Percentiles rank a stretch among this genome's conserved stretches.
These are phyloP conservation scores for Amphimallon solstitiale DNA, from an alignment of 2,888 invertebrate species.

Conservation along the genomic window DNA sequence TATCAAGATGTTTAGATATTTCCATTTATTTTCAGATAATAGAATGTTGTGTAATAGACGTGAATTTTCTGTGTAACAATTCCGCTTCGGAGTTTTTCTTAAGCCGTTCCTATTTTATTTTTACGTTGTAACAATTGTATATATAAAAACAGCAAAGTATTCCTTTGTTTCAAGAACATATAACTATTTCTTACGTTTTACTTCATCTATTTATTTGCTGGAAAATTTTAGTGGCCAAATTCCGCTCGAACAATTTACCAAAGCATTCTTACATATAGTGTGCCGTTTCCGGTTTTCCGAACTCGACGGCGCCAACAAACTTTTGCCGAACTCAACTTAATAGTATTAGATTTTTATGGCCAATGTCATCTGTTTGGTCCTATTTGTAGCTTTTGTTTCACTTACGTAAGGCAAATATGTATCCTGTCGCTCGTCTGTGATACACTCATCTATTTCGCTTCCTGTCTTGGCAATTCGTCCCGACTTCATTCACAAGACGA, in stretches of 20 bases:
- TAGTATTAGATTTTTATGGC: constrained; percentile 46
- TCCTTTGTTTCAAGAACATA: no score
- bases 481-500: no score
- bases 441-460: neutral
- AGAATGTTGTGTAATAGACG: no score
- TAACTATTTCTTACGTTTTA: no score
- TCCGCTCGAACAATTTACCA: constrained; percentile 27
- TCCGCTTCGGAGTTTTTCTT: no score
- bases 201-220: constrained; percentile 15
- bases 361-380: constrained; percentile 42
- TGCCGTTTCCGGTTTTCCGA: neutral
- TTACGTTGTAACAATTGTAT: no score
- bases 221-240: constrained; percentile 22
- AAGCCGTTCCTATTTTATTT: no score
- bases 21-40: no score
- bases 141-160: no score
- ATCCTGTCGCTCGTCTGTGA: neutral
- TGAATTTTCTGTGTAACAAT: no score
- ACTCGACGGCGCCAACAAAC: constrained; percentile 28
- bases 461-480: neutral
- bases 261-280: constrained; percentile 32
- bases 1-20: no score
- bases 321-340: constrained; percentile 35
- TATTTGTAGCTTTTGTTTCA: constrained; percentile 24
- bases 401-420: neutral